Conservation (phyloP, 92 coral and sea anemone genomes). For the Zoanthus solanderi region DNA sequence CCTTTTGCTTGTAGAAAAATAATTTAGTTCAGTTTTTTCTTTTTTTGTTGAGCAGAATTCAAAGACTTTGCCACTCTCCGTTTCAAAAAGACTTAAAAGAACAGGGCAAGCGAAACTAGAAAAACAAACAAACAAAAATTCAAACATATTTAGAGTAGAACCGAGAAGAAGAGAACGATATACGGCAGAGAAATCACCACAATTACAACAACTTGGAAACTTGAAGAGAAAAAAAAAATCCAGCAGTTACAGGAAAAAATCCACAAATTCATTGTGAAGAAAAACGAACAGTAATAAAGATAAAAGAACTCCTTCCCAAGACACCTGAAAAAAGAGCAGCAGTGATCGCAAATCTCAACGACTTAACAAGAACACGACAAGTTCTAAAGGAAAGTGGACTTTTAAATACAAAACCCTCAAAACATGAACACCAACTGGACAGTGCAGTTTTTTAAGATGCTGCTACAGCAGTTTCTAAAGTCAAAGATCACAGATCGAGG, state of each 20-base stretch:
- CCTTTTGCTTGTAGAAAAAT: not conserved
- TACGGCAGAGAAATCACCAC: not conserved
- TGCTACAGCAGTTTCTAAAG: slow-evolving; percentile 28
- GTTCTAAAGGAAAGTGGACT: slow-evolving; percentile 28
- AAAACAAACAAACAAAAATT: not conserved
- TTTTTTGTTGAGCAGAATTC: not conserved
- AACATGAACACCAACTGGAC: slow-evolving; percentile 21
- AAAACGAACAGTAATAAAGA: not conserved
- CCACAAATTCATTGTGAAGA: not conserved
- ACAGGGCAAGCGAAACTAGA: not conserved
- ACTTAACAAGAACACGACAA: slow-evolving; percentile 35
- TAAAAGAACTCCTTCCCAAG: not conserved
- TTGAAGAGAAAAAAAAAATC: not conserved
- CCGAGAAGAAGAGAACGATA: slow-evolving; percentile 18
- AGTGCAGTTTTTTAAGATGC: slow-evolving; percentile 37
- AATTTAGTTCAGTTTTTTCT: not conserved
- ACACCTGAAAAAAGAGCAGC: not conserved
- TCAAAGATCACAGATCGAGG: slow-evolving; percentile 45
- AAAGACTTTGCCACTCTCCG: not conserved
- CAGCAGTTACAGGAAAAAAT: not conserved
- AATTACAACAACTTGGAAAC: not conserved
- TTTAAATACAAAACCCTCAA: slow-evolving; percentile 18
- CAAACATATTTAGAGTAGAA: not conserved
- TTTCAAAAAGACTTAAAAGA: not conserved
- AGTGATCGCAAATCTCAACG: slow-evolving; percentile 3